Conservation (phyloP, 2,113 vertebrate genomes). For the Phocoena sinus region DNA sequence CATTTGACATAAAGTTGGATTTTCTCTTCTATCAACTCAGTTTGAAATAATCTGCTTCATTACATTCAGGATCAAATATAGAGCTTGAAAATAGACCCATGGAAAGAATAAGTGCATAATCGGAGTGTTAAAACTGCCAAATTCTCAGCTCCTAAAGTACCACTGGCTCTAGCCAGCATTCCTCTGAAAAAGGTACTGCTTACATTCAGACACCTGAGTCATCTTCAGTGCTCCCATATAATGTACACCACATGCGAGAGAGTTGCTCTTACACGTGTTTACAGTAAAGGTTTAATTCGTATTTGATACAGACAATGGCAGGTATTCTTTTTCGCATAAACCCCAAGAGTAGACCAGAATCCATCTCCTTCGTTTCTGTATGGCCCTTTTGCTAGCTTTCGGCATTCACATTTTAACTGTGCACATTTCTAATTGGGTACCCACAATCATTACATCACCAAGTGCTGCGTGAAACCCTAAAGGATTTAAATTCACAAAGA, state of each 20-base stretch:
- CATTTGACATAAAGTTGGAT: background rate
- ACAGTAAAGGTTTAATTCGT: constrained; percentile 64
- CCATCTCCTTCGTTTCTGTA: background rate
- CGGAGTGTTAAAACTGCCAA: background rate
- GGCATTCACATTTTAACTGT: background rate
- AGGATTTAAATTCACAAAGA: background rate
- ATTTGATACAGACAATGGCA: constrained; percentile 39
- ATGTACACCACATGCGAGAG: constrained; percentile 65
- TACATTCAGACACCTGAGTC: constrained; percentile 65
- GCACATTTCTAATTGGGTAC: background rate
- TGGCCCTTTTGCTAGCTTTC: background rate
- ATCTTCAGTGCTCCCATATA: constrained; percentile 62
- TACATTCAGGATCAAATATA: background rate
- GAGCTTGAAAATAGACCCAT: background rate
- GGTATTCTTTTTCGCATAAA: background rate
- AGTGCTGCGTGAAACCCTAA: background rate
- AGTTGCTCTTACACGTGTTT: constrained; percentile 48
- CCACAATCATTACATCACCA: background rate
- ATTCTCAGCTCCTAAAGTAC: constrained; percentile 40
- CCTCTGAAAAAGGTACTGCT: background rate
- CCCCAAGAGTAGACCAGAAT: constrained; percentile 3
- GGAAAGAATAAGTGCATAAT: background rate
- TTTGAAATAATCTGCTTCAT: background rate
- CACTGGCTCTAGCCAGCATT: constrained; percentile 65
- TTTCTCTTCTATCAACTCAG: background rate